These are phyloP conservation scores for Dufourea novaeangliae DNA, from an alignment of 1,140 invertebrate genomes.

Conservation along the genomic window DNA sequence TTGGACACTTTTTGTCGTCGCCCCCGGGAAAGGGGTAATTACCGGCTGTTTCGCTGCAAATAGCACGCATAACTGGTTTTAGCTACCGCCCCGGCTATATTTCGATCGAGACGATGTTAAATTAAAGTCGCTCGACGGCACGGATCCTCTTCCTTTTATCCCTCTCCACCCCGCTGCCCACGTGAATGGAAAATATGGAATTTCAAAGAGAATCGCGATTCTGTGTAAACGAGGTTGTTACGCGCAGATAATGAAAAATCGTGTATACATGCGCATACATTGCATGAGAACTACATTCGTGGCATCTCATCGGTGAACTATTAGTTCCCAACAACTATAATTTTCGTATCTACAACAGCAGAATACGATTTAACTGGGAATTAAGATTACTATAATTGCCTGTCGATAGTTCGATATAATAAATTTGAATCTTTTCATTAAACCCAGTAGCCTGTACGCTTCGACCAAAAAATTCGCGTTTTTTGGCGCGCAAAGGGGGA, in stretches of 20 bases:
- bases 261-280: too few species aligned
- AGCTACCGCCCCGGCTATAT: neutral
- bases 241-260: too few species aligned
- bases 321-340: too few species aligned
- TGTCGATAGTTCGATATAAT: too few species aligned
- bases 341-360: too few species aligned
- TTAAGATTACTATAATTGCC: too few species aligned
- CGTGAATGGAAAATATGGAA: neutral
- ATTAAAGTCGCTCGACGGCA: conserved; percentile 7
- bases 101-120: neutral
- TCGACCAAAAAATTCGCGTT: neutral
- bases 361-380: too few species aligned
- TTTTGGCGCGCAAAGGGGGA: neutral
- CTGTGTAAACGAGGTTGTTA: neutral
- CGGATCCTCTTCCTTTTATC: neutral
- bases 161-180: neutral
- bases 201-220: neutral
- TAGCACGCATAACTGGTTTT: conserved; percentile 27
- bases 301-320: too few species aligned
- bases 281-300: too few species aligned
- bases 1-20: conserved; percentile 60
- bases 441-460: neutral
- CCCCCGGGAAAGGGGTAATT: conserved; percentile 26
- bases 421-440: neutral
- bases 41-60: conserved; percentile 25